Evolutionary conservation across 2,113 vertebrate species (phyloP), one percentile per base, ranked within the genome.

Genomic region (Dipodomys spectabilis): DNA sequence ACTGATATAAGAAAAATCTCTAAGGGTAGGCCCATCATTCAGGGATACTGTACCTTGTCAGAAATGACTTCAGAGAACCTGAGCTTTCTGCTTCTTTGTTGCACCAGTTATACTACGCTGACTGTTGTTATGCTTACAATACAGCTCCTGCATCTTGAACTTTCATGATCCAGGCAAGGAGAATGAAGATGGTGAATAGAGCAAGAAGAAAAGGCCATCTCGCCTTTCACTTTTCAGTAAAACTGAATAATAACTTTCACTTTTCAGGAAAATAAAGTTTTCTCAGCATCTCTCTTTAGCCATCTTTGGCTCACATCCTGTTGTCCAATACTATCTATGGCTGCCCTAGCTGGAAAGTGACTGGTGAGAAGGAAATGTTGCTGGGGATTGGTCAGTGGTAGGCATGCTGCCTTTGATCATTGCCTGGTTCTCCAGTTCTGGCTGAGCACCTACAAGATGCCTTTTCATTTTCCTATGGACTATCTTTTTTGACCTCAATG

Each of bases 371-470:
- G n/a, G 49, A 75, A 49, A 39, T 39, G 0, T 0, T 0, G 5
- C 2, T 67, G 68, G 8, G n/a, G 30, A 23, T 1, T 22, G n/a
- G 28, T 64, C 82, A 28, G 5, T 45, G 71, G 15, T 4, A 23
- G 28, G 9, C 25, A 69, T 1, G 3, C 27, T 60, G 4, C 68
- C 49, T 73, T 62, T 13, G 57, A 5, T 68, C 10, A 53, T 10
- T 62, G 39, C 39, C 39, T 39, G 39, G 39, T 85, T 53, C 53
- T n/a, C 27, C n/a, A 32, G 30, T 53, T 72, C 44, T n/a, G 27
- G 4, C 27, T 1, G 11, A 79, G 2, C 44, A 25, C 32, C 35
- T 16, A 0, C 5, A 16, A 88, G 20, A 6, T 30, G 10, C 5
- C 11, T 65, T 6, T 62, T 73, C 53, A 13, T 67, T 86, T 91